Evolutionary conservation across 1,140 invertebrate species (phyloP), one percentile per base, ranked within the genome.

Genomic region (Gonioctena quinquepunctata): DNA sequence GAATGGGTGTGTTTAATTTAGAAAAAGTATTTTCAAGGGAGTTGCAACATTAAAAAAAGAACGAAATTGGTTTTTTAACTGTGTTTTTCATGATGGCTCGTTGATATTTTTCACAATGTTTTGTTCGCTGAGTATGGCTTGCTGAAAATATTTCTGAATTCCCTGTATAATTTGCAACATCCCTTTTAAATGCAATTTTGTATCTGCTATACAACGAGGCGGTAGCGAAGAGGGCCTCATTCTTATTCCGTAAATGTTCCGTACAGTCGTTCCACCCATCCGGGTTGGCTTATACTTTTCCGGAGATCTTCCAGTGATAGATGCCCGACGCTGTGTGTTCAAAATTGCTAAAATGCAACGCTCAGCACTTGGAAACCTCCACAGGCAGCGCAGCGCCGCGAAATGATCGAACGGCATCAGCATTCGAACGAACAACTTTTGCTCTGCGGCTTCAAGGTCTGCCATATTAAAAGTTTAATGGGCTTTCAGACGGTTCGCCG

Each of bases 211-310:
- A 42, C 16, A n/a, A 42, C 33, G 33, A 42, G 11, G 33, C 33
- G 33, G 33, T n/a, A 13, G 16, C 33, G 33, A 42, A 42, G 27
- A 42, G 27, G 48, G 7, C n/a, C 68, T 74, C 72, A 74, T 74
- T 74, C 69, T 68, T 74, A 74, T 74, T 74, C 76, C 78, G 74
- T 67, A 72, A 63, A 74, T 69, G 74, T 74, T 73, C 76, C 57
- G 70, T 68, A 73, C 75, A 76, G 78, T 76, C 77, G 78, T 80
- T 76, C 77, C 80, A 81, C 81, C 80, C 82, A 82, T 76, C 64
- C 72, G 66, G 61, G 66, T 71, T 69, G 74, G 64, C 66, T 73
- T 76, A 73, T 71, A 71, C 52, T 52, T 71, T 52, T 71, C 73
- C 52, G 50, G 64, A 71, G 50, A 71, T 71, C 60, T 23, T 74